Evolutionary conservation across 2,888 invertebrate genomes (phyloP).

Genomic region (Amiota mariae): DNA sequence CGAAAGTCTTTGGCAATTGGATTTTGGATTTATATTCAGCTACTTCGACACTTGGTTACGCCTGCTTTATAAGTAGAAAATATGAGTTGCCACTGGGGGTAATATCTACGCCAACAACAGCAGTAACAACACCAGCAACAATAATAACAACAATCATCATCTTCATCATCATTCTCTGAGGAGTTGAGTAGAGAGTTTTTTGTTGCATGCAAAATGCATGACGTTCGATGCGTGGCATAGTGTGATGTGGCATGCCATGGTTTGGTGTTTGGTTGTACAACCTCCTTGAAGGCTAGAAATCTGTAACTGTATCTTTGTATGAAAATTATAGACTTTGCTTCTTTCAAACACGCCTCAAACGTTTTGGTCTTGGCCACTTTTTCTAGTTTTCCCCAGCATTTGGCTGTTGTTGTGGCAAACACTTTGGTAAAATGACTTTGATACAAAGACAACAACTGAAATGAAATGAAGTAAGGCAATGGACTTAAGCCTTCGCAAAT

Average conservation of each 20-base stretch:
- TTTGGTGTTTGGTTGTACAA: neutral
- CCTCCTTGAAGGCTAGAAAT: conserved; percentile 50
- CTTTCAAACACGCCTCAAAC: conserved; percentile 40
- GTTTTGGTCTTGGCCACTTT: conserved; percentile 47
- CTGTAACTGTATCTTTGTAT: conserved; percentile 57
- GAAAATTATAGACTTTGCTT: conserved; percentile 21
- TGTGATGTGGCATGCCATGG: neutral
- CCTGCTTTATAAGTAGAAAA: neutral
- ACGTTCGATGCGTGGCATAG: conserved; percentile 9
- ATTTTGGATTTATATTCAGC: conserved; percentile 2
- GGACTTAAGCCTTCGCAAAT: conserved; percentile 50
- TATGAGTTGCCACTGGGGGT: too few species aligned
- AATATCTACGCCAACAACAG: neutral
- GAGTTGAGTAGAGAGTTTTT: neutral
- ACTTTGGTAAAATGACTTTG: conserved; percentile 39
- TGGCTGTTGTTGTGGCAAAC: conserved; percentile 19
- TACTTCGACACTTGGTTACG: neutral
- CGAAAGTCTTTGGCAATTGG: neutral
- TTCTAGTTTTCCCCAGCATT: neutral
- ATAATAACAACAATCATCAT: conserved; percentile 28
- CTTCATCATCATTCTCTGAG: neutral
- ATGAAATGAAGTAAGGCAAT: conserved; percentile 39
- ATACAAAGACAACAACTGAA: too few species aligned
- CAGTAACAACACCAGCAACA: neutral
- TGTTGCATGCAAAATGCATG: conserved; percentile 16